phyloP scores from a whole-genome alignment of 2,797 vertebrate species.

The Anas bahamensis region DNA sequence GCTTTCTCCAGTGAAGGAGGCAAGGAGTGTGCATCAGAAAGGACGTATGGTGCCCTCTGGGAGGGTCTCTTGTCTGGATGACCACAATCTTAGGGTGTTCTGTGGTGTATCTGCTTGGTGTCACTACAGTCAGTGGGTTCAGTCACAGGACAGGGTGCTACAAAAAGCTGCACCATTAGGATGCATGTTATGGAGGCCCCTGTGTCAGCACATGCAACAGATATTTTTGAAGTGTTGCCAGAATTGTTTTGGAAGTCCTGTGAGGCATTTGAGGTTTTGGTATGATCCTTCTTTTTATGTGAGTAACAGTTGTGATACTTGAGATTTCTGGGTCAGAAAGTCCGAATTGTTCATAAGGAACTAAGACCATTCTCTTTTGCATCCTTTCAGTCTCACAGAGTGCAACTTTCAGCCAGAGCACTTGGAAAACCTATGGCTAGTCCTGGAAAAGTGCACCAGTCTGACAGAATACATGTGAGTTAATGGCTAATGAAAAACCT shows the following conservation, averaged over 20 bases:
- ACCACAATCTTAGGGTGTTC: neutral
- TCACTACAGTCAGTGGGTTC: neutral
- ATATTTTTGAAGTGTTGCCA: neutral
- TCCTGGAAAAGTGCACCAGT: slow-evolving; percentile 72
- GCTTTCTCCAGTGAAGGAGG: neutral
- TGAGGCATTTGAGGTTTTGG: neutral
- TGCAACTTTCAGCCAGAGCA: slow-evolving; percentile 77
- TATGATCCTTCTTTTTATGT: neutral
- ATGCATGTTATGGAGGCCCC: rapidly evolving
- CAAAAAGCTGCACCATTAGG: neutral
- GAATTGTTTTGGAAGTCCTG: neutral
- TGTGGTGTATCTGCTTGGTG: neutral
- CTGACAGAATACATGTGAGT: slow-evolving; percentile 84
- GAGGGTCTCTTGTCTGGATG: neutral
- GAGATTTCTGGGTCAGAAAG: neutral
- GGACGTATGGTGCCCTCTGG: neutral
- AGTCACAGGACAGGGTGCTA: neutral
- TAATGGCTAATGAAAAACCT: neutral
- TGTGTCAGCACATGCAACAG: neutral
- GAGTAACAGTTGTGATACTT: neutral
- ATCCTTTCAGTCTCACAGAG: slow-evolving; percentile 76
- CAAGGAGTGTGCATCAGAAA: neutral
- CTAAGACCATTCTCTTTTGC: neutral
- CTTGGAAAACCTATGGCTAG: slow-evolving; percentile 75
- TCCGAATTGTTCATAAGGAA: neutral